Evolutionary conservation across 1,140 invertebrate genomes (phyloP), one percentile per base, ranked within the genome.

Genomic region (Scylla paramamosain): DNA sequence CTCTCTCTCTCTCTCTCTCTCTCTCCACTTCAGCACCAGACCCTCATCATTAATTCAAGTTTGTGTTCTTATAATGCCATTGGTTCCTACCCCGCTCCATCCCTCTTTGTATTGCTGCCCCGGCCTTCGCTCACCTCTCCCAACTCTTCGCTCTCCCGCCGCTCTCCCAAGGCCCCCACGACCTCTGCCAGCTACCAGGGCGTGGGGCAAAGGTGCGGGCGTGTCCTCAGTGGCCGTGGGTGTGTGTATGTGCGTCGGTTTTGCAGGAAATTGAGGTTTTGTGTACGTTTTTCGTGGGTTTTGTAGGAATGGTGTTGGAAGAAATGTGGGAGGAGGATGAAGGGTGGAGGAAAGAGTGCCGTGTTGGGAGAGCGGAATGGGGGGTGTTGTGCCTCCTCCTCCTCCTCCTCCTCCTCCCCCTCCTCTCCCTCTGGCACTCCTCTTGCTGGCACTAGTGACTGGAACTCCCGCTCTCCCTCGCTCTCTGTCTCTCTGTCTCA

Each of bases 41-140:
- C 52, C 52, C 20, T 91, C 90, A 91, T 91, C 90, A 91, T 91
- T 91, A 91, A 91, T 91, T 91, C 90, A 91, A 31, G 28, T 45
- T 67, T 45, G 29, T 91, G 46, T 91, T 46, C 90, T 52, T 45
- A 91, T 91, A 91, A 91, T 91, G 90, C 31, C 90, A 48, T 52
- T 52, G 32, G 46, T 29, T 88, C 29, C 39, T 88, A 29, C 87
- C 86, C 28, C 93, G 86, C 31, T 87, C 45, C 87, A 88, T 94
- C 93, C 88, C 48, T 86, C 93, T 94, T 94, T 94, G 93, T 94
- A 86, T 46, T 31, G 86, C 31, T 25, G n/a, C 90, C 7, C 4
- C 32, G 45, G 12, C 48, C 59, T 87, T 59, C 83, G 39, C 28
- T 88, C 83, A 16, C 46, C 12, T 93, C 93, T 48, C 93, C 8